Evolutionary conservation across 2,888 invertebrate genomes (phyloP).

Genomic region (Agonopterix heracliana): DNA sequence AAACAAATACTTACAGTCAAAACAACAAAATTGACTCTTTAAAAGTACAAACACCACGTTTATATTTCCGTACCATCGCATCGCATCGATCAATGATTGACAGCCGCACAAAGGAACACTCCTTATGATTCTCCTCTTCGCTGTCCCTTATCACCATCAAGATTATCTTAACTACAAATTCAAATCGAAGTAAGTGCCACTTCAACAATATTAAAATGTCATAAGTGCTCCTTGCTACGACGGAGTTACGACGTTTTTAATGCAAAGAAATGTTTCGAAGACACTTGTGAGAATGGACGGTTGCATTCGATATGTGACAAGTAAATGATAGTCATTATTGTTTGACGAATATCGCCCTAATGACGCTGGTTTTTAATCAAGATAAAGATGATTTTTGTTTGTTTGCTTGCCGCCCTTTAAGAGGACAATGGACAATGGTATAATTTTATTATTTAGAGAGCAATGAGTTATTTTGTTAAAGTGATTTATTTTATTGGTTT

Average conservation of each 20-base stretch:
- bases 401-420: conserved; percentile 33
- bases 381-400: conserved; percentile 38
- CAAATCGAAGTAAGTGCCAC: background rate
- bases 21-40: no score
- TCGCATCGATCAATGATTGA: conserved; percentile 43
- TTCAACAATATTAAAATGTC: background rate
- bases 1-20: no score
- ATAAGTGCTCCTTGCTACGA: background rate
- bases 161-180: conserved; percentile 21
- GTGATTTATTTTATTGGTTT: conserved; percentile 1
- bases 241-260: background rate
- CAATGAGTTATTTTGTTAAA: conserved; percentile 1
- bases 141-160: conserved; percentile 42
- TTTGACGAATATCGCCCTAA: conserved; percentile 42
- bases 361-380: conserved; percentile 34
- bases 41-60: no score
- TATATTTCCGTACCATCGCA: conserved; percentile 7
- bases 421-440: conserved; percentile 36
- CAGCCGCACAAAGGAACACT: conserved; percentile 46
- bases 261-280: no score
- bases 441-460: conserved; percentile 27
- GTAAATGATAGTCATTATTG: conserved; percentile 47
- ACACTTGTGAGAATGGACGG: background rate
- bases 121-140: conserved; percentile 26
- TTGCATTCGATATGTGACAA: conserved; percentile 28